Evolutionary conservation across 2,888 invertebrate species (phyloP), one percentile per base, ranked within the genome.

Genomic region (Calameuta idolon): DNA sequence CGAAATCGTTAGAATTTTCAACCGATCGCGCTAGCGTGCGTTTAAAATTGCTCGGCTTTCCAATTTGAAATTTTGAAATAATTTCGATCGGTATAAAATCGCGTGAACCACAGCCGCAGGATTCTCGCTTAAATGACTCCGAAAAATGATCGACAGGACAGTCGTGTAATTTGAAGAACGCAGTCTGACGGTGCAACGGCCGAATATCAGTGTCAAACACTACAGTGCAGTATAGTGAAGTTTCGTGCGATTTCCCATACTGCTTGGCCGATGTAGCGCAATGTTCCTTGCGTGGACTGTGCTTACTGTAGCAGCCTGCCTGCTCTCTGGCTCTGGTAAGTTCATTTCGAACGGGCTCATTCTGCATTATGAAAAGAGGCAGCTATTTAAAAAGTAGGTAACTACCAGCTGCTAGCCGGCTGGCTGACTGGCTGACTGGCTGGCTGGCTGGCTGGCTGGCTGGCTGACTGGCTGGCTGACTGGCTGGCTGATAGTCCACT

Each of bases 261-360:
- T 33, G 71, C 31, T 71, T 76, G 83, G 85, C 85, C 83, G 80
- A 88, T 88, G 88, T 83, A 87, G 84, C 87, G 89, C 86, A 81
- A 89, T 89, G 89, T 85, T 86, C 76, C 81, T 80, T 80, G 81
- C 83, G 79, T 82, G 83, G 82, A 83, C 78, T 81, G 77, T 86
- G 81, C 81, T 86, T 80, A 81, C 84, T 78, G 79, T 83, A 78
- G 79, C 82, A 80, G 79, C 84, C 75, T 87, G 85, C 83, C 84
- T 88, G 76, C 81, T 85, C 69, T 80, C 83, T 74, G 82, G 82
- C 75, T 82, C 81, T 74, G 87, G 89, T 89, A 82, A 84, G 87
- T 81, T 78, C 73, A 76, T 79, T 75, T 76, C 73, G 23, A 55
- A 15, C 15, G 23, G 23, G 55, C 55, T 55, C 55, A 55, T 55